Percentiles rank a stretch among this genome's conserved stretches.
Evolutionary conservation across 2,888 invertebrate species (phyloP).

Genomic region (Clitarchus hookeri): DNA sequence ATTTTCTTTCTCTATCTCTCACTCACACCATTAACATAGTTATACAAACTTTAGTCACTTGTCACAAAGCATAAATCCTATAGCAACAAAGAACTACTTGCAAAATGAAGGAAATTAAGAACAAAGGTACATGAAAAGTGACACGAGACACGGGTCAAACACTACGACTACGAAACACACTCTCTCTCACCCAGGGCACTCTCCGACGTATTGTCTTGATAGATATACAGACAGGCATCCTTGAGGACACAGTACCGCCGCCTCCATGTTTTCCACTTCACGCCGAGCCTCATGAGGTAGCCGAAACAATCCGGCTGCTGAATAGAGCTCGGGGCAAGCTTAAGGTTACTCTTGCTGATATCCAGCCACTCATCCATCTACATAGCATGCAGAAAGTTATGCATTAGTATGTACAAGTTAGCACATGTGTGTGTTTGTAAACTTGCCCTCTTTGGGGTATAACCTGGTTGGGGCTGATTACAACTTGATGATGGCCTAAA

Average conservation of each 20-base stretch:
- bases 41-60: no score
- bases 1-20: no score
- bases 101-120: background rate
- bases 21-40: no score
- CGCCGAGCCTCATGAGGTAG: slow-evolving; percentile 85
- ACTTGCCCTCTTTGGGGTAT: background rate
- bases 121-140: background rate
- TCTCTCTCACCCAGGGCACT: slow-evolving; percentile 77
- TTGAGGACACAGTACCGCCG: slow-evolving; percentile 92
- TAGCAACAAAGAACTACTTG: no score
- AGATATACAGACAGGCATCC: slow-evolving; percentile 93
- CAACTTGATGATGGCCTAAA: no score
- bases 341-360: slow-evolving; percentile 65
- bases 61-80: no score
- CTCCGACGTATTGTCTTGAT: slow-evolving; percentile 84
- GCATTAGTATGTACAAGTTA: background rate
- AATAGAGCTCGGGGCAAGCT: slow-evolving; percentile 78
- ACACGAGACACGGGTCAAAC: background rate
- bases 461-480: background rate
- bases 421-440: background rate
- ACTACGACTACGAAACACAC: background rate
- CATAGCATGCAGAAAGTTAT: background rate
- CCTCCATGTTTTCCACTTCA: slow-evolving; percentile 84
- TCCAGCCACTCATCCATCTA: slow-evolving; percentile 46
- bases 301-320: slow-evolving; percentile 90